Percentiles rank a stretch among this genome's conserved stretches.
Evolutionary conservation across 2,113 vertebrate genomes (phyloP).

Genomic region (Fregata magnificens): DNA sequence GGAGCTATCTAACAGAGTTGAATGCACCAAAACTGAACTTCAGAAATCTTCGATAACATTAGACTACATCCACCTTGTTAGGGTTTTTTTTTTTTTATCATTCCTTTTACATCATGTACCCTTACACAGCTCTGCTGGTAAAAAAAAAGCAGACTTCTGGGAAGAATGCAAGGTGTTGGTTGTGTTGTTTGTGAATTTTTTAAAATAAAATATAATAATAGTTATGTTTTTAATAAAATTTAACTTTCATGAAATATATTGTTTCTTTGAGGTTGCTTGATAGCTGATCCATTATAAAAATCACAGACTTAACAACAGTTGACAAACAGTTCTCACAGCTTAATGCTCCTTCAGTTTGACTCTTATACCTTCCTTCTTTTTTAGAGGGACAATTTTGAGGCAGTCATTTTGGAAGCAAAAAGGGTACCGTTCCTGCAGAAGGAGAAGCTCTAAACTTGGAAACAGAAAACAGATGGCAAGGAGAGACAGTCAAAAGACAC

Average conservation of each 20-base stretch:
- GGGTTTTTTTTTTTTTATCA: not conserved
- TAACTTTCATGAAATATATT: not conserved
- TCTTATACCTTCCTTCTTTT: not conserved
- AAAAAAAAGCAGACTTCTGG: not conserved
- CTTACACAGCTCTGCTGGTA: not conserved
- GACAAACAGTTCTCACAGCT: not conserved
- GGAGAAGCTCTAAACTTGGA: not conserved
- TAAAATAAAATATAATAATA: not conserved
- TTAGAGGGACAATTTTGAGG: not conserved
- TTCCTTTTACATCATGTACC: not conserved
- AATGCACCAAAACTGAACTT: not conserved
- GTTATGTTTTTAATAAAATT: not conserved
- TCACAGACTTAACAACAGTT: not conserved
- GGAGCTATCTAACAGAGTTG: not conserved
- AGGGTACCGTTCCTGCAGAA: not conserved
- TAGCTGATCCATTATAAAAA: not conserved
- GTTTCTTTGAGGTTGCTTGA: not conserved
- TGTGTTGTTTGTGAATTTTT: not conserved
- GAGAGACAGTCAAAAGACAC: slow-evolving; percentile 25
- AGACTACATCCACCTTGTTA: not conserved
- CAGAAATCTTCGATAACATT: not conserved
- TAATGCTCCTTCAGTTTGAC: not conserved
- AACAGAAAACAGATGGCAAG: slow-evolving; percentile 10
- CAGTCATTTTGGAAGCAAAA: not conserved
- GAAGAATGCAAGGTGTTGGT: not conserved